Evolutionary conservation across 2,113 vertebrate species (phyloP), one percentile per base, ranked within the genome.

Genomic region (Heliornis fulica): DNA sequence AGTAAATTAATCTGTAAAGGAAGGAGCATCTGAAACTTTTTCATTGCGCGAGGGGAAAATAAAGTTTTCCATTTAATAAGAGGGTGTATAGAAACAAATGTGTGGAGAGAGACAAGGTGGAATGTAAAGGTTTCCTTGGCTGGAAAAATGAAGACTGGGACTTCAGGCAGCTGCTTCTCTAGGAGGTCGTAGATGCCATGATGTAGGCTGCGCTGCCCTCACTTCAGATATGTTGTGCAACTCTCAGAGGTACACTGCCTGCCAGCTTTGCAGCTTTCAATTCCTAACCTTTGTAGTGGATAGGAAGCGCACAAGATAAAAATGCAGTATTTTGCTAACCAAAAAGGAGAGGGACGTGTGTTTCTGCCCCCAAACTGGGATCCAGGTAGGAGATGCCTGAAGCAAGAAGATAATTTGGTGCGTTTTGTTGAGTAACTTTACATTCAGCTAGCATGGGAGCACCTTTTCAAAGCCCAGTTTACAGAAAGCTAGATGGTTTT

Each of bases 201-300:
- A 70, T 20, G 15, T 22, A 29, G 38, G 41, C 89, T 64, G 12
- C 46, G 32, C 29, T 71, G 51, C 61, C 65, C 56, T 84, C 43
- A 12, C 43, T 75, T 82, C 15, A 15, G 21, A 1, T 60, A 3
- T 15, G 17, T 34, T 69, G 45, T 64, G 41, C 41, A 34, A 0
- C 34, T 88, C 60, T 63, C 79, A 48, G 63, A 72, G 32, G 10
- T 28, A 26, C 0, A 0, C 65, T 57, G 36, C 65, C 74, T 66
- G 28, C 13, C 0, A 0, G 16, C 41, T 80, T 72, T 9, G 2
- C 25, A 76, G 21, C 4, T 4, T 40, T 78, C 46, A 26, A 10
- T 64, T 90, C 28, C 8, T 69, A 86, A 46, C 21, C n/a, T 93
- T 83, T 78, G n/a, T 40, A 75, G n/a, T 28, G 15, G 8, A 63